These are phyloP conservation scores for Poeciliopsis occidentalis DNA, from an alignment of 2,113 vertebrate species.

Conservation along the genomic window DNA sequence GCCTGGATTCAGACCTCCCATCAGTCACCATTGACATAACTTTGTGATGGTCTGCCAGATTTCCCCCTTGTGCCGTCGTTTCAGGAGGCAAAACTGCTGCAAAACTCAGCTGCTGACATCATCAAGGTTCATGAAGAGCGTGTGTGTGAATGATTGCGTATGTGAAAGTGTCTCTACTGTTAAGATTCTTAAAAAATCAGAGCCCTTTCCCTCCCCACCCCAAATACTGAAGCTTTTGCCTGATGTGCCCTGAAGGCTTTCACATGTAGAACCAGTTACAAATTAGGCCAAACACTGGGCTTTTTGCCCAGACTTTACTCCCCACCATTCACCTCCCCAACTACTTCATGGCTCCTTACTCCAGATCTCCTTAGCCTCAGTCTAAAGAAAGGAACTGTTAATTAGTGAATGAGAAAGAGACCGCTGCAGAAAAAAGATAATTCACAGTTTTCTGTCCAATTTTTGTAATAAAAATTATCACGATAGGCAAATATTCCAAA, in stretches of 20 bases:
- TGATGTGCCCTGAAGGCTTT: conserved; percentile 71
- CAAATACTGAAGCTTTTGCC: conserved; percentile 58
- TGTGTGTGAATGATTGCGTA: conserved; percentile 18
- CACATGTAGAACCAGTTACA: conserved; percentile 65
- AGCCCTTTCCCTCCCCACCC: conserved; percentile 4
- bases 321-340: conserved; percentile 30
- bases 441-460: background rate
- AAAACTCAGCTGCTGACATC: conserved; percentile 51
- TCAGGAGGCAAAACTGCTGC: conserved; percentile 51
- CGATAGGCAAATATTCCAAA: background rate
- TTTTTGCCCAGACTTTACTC: conserved; percentile 61
- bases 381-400: conserved; percentile 28
- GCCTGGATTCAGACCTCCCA: conserved; percentile 56
- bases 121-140: conserved; percentile 25
- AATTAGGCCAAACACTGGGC: conserved; percentile 63
- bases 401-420: conserved; percentile 13
- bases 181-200: conserved; percentile 59
- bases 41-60: conserved; percentile 73
- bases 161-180: conserved; percentile 40
- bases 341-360: conserved; percentile 18
- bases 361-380: conserved; percentile 20
- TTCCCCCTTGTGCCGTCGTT: conserved; percentile 56
- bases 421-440: background rate
- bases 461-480: background rate
- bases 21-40: conserved; percentile 67